Percentiles rank a stretch among this genome's conserved stretches.
Evolutionary conservation across 1,140 invertebrate genomes (phyloP).

Genomic region (Philopotamus ludificatus): DNA sequence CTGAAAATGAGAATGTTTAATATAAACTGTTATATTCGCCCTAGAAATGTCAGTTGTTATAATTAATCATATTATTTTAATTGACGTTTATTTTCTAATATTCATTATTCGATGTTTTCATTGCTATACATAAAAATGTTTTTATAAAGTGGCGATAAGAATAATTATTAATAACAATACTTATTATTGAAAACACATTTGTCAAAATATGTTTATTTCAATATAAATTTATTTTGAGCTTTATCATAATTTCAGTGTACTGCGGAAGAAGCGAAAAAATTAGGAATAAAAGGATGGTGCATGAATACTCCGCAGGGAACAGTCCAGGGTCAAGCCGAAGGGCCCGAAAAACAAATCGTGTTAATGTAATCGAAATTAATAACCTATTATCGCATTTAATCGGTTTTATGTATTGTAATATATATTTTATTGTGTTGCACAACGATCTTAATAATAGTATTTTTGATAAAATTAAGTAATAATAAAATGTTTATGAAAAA

Average conservation of each 20-base stretch:
- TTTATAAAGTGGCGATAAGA: too few species aligned
- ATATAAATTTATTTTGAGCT: slow-evolving; percentile 5
- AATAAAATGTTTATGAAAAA: not conserved
- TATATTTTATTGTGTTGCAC: not conserved
- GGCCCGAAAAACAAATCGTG: slow-evolving; percentile 60
- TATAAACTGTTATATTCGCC: too few species aligned
- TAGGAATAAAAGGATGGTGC: slow-evolving; percentile 72
- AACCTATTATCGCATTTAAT: not conserved
- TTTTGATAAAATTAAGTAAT: not conserved
- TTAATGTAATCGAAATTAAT: slow-evolving; percentile 62
- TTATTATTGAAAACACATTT: too few species aligned
- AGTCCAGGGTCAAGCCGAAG: slow-evolving; percentile 70
- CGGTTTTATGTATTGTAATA: slow-evolving; percentile 14
- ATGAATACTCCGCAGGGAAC: slow-evolving; percentile 72
- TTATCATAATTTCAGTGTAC: slow-evolving; percentile 59
- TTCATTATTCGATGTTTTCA: too few species aligned
- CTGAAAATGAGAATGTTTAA: too few species aligned
- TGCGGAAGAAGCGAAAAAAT: slow-evolving; percentile 62
- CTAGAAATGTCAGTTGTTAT: too few species aligned
- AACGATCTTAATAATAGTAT: not conserved
- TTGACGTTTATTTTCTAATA: too few species aligned
- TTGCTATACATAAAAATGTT: too few species aligned
- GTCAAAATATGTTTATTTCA: too few species aligned
- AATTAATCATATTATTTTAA: too few species aligned
- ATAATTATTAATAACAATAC: too few species aligned